Evolutionary conservation across 2,797 vertebrate genomes (phyloP).

Genomic region (Acanthis flammea): DNA sequence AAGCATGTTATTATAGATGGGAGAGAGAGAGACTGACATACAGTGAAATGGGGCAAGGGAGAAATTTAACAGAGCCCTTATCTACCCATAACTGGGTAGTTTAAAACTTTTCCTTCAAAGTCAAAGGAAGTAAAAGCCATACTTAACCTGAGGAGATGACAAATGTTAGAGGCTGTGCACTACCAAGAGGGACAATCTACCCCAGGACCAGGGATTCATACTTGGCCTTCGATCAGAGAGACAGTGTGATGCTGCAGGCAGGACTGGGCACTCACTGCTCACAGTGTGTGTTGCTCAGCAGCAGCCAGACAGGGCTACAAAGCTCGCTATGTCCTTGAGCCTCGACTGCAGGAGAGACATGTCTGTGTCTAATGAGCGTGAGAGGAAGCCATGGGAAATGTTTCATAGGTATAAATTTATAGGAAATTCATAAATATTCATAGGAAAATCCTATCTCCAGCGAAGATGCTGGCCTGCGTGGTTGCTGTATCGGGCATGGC

Average conservation of each 20-base stretch:
- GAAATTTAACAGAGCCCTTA: background rate
- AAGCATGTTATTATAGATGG: background rate
- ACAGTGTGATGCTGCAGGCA: background rate
- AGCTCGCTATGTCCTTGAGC: background rate
- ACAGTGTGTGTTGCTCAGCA: background rate
- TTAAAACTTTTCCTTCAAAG: background rate
- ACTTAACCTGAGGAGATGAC: background rate
- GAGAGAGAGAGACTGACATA: background rate
- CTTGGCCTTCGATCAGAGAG: background rate
- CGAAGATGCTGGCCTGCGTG: background rate
- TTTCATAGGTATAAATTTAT: background rate
- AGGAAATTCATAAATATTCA: background rate
- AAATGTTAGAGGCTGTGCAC: background rate
- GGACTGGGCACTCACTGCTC: background rate
- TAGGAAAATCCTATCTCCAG: background rate
- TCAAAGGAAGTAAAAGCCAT: background rate
- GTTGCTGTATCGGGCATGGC: conserved; percentile 8
- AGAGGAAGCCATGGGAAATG: background rate
- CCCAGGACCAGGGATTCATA: background rate
- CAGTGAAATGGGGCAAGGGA: background rate
- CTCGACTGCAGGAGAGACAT: background rate
- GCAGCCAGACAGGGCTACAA: background rate
- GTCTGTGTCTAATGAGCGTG: background rate
- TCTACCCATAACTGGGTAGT: background rate
- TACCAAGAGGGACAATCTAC: background rate